Conservation (phyloP, 37 sponge, comb jelly and placozoan species). For the Ianthella basta region DNA sequence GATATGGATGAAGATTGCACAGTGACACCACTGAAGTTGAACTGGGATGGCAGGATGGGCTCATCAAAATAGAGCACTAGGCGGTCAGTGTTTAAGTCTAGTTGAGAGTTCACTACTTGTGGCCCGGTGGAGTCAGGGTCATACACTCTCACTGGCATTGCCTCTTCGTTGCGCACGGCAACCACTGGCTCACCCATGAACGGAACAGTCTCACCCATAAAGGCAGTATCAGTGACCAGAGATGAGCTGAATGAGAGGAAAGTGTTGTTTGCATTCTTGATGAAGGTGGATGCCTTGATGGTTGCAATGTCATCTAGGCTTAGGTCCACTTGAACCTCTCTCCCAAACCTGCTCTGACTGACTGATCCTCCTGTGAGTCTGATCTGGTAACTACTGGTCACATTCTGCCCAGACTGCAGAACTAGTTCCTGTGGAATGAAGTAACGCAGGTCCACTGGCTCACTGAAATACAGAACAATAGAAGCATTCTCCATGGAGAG, state of each 20-base stretch:
- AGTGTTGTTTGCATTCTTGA: constrained; percentile 69
- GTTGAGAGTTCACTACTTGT: constrained; percentile 32
- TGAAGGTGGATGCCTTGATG: constrained; percentile 68
- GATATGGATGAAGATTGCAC: constrained; percentile 41
- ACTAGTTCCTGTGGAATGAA: constrained; percentile 62
- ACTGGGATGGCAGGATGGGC: constrained; percentile 64
- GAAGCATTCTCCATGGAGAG: constrained; percentile 77
- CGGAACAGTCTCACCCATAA: constrained; percentile 38
- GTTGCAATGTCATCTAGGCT: constrained; percentile 46
- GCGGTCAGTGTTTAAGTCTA: constrained; percentile 72
- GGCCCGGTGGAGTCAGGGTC: constrained; percentile 67
- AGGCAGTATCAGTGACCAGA: constrained; percentile 76
- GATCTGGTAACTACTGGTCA: constrained; percentile 13
- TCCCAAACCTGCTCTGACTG: constrained; percentile 59
- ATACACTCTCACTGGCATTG: constrained; percentile 60
- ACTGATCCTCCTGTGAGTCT: constrained; percentile 58
- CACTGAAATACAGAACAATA: constrained; percentile 78
- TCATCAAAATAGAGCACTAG: constrained; percentile 84
- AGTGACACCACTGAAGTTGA: constrained; percentile 52
- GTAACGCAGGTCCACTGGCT: constrained; percentile 75
- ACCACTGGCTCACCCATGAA: constrained; percentile 53
- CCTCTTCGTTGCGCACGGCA: constrained; percentile 35
- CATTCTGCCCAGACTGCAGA: constrained; percentile 35
- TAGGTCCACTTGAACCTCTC: constrained; percentile 55
- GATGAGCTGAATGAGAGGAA: constrained; percentile 67